Conservation (phyloP, 2,888 invertebrate genomes). For the Melipona beecheii region DNA sequence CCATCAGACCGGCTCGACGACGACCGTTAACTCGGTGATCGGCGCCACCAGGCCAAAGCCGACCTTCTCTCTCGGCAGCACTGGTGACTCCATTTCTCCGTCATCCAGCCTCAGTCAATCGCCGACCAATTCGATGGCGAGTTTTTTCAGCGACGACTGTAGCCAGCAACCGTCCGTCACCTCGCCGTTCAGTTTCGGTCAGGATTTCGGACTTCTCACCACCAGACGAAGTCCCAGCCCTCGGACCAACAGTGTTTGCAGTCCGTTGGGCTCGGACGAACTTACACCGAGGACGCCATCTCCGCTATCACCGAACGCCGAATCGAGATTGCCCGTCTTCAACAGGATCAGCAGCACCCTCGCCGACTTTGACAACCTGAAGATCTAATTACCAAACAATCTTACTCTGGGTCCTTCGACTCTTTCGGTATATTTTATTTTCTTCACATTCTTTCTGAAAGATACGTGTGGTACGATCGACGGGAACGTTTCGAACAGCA, state of each 20-base stretch:
- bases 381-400: constrained; percentile 70
- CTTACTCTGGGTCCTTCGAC: constrained; percentile 15
- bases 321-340: constrained; percentile 92
- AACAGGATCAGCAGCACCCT: constrained; percentile 88
- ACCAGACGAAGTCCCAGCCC: constrained; percentile 84
- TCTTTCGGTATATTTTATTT: constrained; percentile 11
- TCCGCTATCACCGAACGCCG: constrained; percentile 84
- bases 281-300: constrained; percentile 76
- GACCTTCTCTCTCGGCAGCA: constrained; percentile 85
- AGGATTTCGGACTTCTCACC: constrained; percentile 82
- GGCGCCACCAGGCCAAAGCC: constrained; percentile 82
- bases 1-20: constrained; percentile 60
- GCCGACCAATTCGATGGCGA: constrained; percentile 87
- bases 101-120: constrained; percentile 88
- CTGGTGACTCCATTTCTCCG: constrained; percentile 86
- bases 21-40: constrained; percentile 69
- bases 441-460: background rate
- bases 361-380: constrained; percentile 80
- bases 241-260: constrained; percentile 82
- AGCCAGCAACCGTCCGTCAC: constrained; percentile 82
- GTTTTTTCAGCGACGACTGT: constrained; percentile 86
- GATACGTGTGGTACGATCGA: background rate
- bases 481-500: background rate
- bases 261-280: constrained; percentile 79
- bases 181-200: constrained; percentile 79